Base-by-base conservation (phyloP, 1,140 invertebrate genomes). In the Sycobia sp. region DNA sequence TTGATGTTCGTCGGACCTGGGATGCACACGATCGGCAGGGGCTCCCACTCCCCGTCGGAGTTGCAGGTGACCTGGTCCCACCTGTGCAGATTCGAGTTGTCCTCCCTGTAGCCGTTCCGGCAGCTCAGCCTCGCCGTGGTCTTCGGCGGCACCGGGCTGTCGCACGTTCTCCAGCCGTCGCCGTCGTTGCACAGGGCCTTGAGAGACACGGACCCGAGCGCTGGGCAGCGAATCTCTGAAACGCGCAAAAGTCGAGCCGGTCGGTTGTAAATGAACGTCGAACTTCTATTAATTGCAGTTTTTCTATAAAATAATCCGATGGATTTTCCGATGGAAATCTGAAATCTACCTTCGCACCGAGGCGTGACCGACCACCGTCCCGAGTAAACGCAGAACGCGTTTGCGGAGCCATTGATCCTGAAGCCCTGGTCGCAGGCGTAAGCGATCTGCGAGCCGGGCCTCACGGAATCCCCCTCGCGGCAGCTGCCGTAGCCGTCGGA, bases 1-100 rank as follows among this genome's bases (percentile, higher is more conserved):
- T 75, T 75, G 54, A 77, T 66, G 38, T 32, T 65, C 46, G 64
- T 23, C 73, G 71, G 71, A 82, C 79, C 80, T 80, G 79, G 73
- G 47, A 79, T 25, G 32, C 79, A 82, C 62, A 27, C 59, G 41
- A 81, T 77, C 39, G 79, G 79, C 3, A 74, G 55, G 10, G 78
- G 77, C 14, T 73, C 71, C 79, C 80, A 82, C 27, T 74, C 9
- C 20, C 79, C 80, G 0, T 58, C 65, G 4, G 50, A 23, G 57
- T 76, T 78, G 57, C 80, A 82, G 27, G 0, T 67, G 13, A 80
- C 68, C 2, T 9, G 47, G 7, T 68, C 55, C 62, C 1, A 55
- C 23, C 11, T 64, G 41, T 56, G 67, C 11, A 67, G 54, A 16
- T 54, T 23, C 22, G 47, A 69, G 5, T 18, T 55, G 16, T 79